These are phyloP conservation scores for Lasioglossum vierecki DNA, from an alignment of 2,888 invertebrate genomes.

Conservation along the genomic window DNA sequence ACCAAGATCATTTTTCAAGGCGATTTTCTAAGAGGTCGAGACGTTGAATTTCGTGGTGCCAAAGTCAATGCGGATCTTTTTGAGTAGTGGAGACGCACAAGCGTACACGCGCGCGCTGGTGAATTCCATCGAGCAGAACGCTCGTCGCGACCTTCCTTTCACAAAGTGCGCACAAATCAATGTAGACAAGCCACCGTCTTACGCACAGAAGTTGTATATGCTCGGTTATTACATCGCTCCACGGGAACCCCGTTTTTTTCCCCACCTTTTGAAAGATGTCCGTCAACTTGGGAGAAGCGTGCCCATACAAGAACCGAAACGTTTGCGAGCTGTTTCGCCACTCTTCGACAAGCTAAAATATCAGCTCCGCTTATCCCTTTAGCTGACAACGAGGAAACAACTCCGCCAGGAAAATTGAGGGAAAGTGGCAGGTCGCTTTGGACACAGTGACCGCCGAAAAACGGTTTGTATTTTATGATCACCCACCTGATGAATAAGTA, in stretches of 20 bases:
- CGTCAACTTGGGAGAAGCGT: constrained; percentile 28
- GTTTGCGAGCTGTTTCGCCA: not conserved
- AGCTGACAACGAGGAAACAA: not conserved
- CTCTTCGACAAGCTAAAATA: constrained; percentile 31
- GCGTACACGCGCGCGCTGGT: constrained; percentile 21
- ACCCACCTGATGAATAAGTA: no score
- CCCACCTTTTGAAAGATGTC: constrained; percentile 36
- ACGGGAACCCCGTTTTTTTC: constrained; percentile 31
- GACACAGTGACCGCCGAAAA: not conserved
- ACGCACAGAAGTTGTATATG: constrained; percentile 49
- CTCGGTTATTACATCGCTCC: constrained; percentile 38
- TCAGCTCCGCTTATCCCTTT: not conserved
- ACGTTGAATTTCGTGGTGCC: not conserved
- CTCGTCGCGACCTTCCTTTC: constrained; percentile 56
- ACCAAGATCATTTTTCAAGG: not conserved
- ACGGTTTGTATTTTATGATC: not conserved
- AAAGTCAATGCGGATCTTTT: constrained; percentile 31
- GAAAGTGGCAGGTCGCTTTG: not conserved
- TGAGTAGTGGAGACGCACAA: not conserved
- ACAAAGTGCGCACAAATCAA: constrained; percentile 60
- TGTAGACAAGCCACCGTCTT: constrained; percentile 50
- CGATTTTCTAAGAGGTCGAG: not conserved
- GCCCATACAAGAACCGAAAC: constrained; percentile 2
- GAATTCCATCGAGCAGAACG: constrained; percentile 51
- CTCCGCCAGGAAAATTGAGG: not conserved